Evolutionary conservation across 92 coral and sea anemone genomes (phyloP).

Genomic region (Heliopora coerulea): DNA sequence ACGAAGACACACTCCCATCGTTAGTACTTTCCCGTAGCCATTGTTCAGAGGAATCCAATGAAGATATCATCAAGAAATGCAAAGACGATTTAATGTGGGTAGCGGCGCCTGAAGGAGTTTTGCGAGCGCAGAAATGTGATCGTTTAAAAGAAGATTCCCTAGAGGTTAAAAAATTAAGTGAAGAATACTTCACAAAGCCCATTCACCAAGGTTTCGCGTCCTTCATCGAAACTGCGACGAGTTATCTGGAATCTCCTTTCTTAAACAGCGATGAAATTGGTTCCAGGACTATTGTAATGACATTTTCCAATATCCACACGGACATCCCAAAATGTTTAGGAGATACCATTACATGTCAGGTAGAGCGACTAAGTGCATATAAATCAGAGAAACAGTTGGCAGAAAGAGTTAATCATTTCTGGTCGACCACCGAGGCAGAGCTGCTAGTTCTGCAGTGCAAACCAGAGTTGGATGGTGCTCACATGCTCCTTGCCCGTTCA

Average conservation of each 20-base stretch:
- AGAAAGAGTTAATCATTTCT: slow-evolving; percentile 65
- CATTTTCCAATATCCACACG: slow-evolving; percentile 70
- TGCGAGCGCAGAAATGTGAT: slow-evolving; percentile 58
- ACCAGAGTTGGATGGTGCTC: slow-evolving; percentile 78
- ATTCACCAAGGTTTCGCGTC: slow-evolving; percentile 61
- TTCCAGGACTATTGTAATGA: slow-evolving; percentile 65
- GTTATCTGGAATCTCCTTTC: not conserved
- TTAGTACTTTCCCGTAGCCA: slow-evolving; percentile 32
- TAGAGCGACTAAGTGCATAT: slow-evolving; percentile 77
- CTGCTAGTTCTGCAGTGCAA: slow-evolving; percentile 76
- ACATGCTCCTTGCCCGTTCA: slow-evolving; percentile 77
- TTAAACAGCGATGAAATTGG: slow-evolving; percentile 5
- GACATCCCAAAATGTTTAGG: slow-evolving; percentile 58
- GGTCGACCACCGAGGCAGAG: slow-evolving; percentile 58
- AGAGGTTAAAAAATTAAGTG: slow-evolving; percentile 52
- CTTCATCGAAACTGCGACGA: not conserved
- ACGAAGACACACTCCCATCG: slow-evolving; percentile 44
- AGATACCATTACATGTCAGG: slow-evolving; percentile 59
- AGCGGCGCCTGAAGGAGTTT: slow-evolving; percentile 83
- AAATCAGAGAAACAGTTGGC: slow-evolving; percentile 86
- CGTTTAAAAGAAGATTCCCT: slow-evolving; percentile 38
- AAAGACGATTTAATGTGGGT: slow-evolving; percentile 70
- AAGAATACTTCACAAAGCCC: slow-evolving; percentile 62
- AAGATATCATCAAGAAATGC: slow-evolving; percentile 61
- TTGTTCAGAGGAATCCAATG: slow-evolving; percentile 13